phyloP scores from a whole-genome alignment of 2,113 vertebrate species.

The Lates calcarifer region DNA sequence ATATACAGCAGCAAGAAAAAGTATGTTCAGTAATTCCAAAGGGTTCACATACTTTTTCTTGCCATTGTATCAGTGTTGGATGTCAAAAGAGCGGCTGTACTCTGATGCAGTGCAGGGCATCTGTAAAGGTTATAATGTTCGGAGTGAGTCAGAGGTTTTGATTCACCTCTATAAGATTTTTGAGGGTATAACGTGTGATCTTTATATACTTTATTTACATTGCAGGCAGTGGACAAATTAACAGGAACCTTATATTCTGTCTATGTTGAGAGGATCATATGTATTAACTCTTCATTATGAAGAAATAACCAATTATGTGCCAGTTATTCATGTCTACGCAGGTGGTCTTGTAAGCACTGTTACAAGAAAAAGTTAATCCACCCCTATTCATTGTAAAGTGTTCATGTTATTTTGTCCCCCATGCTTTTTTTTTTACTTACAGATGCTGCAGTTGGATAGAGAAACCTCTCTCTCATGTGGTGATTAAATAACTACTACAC shows the following conservation, averaged over 20 bases:
- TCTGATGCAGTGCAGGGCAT: not conserved
- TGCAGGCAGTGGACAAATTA: slow-evolving; percentile 6
- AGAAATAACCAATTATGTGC: not conserved
- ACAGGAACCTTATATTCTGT: slow-evolving; percentile 6
- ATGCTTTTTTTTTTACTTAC: not conserved
- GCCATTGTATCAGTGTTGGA: no score
- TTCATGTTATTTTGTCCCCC: not conserved
- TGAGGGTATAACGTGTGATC: not conserved
- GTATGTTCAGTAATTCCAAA: no score
- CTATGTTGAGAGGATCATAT: not conserved
- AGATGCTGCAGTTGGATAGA: slow-evolving; percentile 9
- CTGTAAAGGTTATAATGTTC: not conserved
- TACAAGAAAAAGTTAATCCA: not conserved
- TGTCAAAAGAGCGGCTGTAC: not conserved
- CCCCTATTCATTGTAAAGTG: not conserved
- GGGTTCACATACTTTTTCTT: no score
- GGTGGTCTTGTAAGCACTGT: not conserved
- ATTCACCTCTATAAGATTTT: not conserved
- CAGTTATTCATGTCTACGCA: not conserved
- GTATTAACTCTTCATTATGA: no score
- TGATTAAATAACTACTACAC: slow-evolving; percentile 17
- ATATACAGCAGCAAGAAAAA: no score
- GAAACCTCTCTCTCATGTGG: not conserved
- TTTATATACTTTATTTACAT: not conserved
- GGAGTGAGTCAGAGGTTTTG: not conserved